phyloP scores from a whole-genome alignment of 2,113 vertebrate species.

The Brienomyrus brachyistius region DNA sequence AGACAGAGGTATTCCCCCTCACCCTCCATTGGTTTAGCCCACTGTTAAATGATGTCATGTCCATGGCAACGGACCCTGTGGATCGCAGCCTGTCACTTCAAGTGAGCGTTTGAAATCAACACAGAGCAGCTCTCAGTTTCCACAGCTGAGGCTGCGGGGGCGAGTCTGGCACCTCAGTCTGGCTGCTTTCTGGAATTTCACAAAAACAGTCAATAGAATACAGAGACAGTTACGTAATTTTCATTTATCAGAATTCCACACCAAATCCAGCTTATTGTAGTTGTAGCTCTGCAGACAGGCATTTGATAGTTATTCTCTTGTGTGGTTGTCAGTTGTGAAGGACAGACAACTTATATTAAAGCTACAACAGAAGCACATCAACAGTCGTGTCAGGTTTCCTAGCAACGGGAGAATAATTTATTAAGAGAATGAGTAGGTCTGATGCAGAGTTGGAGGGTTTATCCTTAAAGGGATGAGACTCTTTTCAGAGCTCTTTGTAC shows the following conservation, averaged over 20 bases:
- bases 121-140: not conserved
- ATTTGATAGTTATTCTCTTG: not conserved
- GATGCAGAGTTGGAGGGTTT: not conserved
- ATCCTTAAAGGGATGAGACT: not conserved
- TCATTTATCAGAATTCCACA: not conserved
- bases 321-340: not conserved
- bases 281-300: not conserved
- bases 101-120: not conserved
- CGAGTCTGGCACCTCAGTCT: not conserved
- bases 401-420: conserved; percentile 11
- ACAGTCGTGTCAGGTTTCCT: not conserved
- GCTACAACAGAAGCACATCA: not conserved
- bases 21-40: not conserved
- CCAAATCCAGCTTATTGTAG: not conserved
- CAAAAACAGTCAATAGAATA: not conserved
- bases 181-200: not conserved
- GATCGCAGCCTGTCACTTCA: not conserved
- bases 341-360: not conserved
- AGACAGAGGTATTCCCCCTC: not conserved
- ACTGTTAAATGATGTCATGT: conserved; percentile 23
- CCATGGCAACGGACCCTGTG: conserved; percentile 20
- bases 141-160: not conserved
- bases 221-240: not conserved
- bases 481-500: no score
- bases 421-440: not conserved